Evolutionary conservation across 2,797 vertebrate species (phyloP), one percentile per base, ranked within the genome.

Genomic region (Peromyscus attwateri): DNA sequence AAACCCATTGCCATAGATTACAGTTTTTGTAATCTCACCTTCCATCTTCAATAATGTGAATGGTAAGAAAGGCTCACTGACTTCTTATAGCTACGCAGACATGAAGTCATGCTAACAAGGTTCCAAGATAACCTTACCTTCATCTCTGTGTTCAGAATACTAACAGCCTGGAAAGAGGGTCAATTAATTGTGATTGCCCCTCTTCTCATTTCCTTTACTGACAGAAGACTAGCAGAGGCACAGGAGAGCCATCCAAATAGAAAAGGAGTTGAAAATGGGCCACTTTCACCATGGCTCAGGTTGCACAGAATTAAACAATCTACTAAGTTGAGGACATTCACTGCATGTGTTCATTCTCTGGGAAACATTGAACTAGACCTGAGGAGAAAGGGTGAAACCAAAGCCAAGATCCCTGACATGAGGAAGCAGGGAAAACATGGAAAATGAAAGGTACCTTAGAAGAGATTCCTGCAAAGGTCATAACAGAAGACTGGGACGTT

Each of bases 201-300:
- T 82, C 17, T 68, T 52, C 14, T 88, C 27, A 25, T 1, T 66
- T 80, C 29, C 21, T 64, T 3, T 29, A 1, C 31, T 52, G 14
- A 7, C 9, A 46, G 14, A 31, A 87, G 16, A 16, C 49, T 57
- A 21, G 1, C 3, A 80, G 34, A 81, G 71, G 34, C 9, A 46
- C 19, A 19, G 31, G 25, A 71, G 46, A 16, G 0, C 10, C 8
- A 1, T 27, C 3, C 1, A 6, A 7, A 0, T 3, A 76, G 68
- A 77, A 17, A 76, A 17, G 29, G 1, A n/a, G 10, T 43, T 80
- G 13, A 46, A 19, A 92, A 43, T 1, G 66, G 34, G 10, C 3
- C 19, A 34, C 43, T 87, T 90, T 40, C 6, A 27, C 6, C 17
- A 43, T n/a, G 57, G 0, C 6, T 89, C 23, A 19, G 23, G 6